Conservation (phyloP, 92 coral and sea anemone genomes). For the Pocillopora meandrina region DNA sequence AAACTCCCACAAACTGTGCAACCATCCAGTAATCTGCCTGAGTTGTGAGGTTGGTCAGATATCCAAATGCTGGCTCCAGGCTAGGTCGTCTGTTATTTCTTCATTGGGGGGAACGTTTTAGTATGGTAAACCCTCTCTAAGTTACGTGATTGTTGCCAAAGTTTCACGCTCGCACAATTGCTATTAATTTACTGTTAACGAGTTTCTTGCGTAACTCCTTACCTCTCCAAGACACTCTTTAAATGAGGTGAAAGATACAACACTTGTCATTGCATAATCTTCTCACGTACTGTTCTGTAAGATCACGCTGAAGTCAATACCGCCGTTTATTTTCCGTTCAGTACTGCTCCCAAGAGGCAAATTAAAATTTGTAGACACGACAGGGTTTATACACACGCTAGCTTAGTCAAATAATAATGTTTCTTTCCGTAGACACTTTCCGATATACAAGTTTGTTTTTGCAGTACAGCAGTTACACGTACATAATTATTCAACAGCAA, state of each 20-base stretch:
- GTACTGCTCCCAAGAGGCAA: not conserved
- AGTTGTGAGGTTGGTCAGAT: not conserved
- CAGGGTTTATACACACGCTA: not conserved
- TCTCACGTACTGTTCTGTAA: not conserved
- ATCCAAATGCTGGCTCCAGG: not conserved
- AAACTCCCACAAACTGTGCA: too few relatives aligned
- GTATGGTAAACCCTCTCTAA: not conserved
- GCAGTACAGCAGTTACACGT: too few relatives aligned
- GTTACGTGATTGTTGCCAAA: not conserved
- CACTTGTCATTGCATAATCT: not conserved
- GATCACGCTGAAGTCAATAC: not conserved
- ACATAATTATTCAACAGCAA: too few relatives aligned
- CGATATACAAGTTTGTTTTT: not conserved
- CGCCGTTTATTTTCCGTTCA: not conserved
- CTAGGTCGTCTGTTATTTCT: not conserved
- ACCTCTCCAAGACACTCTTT: not conserved
- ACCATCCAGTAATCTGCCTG: not conserved
- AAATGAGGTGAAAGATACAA: not conserved
- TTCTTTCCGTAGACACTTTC: not conserved
- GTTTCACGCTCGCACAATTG: not conserved
- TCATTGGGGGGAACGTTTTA: not conserved
- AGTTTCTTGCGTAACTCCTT: slow-evolving; percentile 8
- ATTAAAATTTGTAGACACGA: not conserved
- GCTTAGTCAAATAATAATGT: not conserved
- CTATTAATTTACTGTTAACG: slow-evolving; percentile 25